phyloP scores from a whole-genome alignment of 2,113 vertebrate species.

The Passer montanus region DNA sequence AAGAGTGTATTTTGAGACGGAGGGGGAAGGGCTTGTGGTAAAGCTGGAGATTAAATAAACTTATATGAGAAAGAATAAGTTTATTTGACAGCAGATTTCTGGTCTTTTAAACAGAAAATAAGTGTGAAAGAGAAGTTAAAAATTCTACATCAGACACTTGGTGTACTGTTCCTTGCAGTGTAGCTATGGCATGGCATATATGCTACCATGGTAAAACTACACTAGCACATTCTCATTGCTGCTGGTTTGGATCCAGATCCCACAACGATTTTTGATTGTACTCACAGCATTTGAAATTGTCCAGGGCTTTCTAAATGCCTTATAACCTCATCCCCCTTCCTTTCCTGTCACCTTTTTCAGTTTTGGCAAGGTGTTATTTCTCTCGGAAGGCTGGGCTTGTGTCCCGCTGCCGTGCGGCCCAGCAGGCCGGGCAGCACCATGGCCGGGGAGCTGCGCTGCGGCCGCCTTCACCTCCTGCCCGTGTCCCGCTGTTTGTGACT shows the following conservation, averaged over 20 bases:
- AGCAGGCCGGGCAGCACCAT: not conserved
- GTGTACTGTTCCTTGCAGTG: not conserved
- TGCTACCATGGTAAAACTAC: not conserved
- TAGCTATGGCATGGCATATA: not conserved
- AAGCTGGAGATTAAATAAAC: not conserved
- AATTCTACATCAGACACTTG: not conserved
- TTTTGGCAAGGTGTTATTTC: not conserved
- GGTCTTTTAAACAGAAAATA: not conserved
- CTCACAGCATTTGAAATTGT: not conserved
- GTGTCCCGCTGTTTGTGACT: accelerated
- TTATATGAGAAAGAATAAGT: not conserved
- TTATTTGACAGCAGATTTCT: not conserved
- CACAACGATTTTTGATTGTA: not conserved
- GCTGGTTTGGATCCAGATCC: not conserved
- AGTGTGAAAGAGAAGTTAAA: not conserved
- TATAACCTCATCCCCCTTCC: not conserved
- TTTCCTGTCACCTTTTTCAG: not conserved
- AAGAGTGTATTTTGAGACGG: not conserved
- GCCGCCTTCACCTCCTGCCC: not conserved
- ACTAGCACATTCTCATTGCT: not conserved
- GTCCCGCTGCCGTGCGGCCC: not conserved
- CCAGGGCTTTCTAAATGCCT: not conserved
- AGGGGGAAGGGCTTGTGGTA: not conserved
- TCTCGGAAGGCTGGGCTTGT: accelerated
- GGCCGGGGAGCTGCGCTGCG: not conserved